Base-by-base conservation (phyloP, 2,113 vertebrate species). In the Hypomesus transpacificus region DNA sequence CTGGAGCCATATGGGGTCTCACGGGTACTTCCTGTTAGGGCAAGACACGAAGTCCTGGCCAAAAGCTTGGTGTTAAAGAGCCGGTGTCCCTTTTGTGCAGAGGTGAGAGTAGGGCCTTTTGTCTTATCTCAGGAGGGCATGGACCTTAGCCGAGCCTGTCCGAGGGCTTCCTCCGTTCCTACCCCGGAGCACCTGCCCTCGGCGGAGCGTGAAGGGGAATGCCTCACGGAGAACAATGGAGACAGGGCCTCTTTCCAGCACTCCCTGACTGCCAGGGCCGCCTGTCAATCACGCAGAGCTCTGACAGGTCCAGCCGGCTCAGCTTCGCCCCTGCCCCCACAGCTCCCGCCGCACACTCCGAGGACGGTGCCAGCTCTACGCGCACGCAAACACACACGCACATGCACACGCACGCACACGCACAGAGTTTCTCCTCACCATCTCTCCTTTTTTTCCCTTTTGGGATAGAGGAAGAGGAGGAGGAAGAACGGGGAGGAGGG, bases 101-200 rank as follows among this genome's bases (percentile, higher is more conserved):
- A 77, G 66, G 69, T 70, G 83, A 82, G 86, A 80, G 81, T 61
- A 70, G 70, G 59, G 64, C 89, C 89, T 89, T 90, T 92, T 91
- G 90, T 92, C 85, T 86, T 82, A 80, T 90, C 84, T 89, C 88
- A 89, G 81, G 85, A 75, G 87, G 90, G 84, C 87, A 90, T 86
- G 86, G 87, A 87, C 86, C 68, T 79, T 80, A 80, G 90, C 90
- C 91, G 89, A 90, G 87, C 86, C 84, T 82, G 82, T 88, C 80
- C 51, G 72, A 81, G 78, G 79, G 84, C 85, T 92, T 91, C 88
- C 90, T 88, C 86, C 89, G 91, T 91, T 92, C 89, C 91, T 90
- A 92, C 88, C 83, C 84, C 62, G 8, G 69, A 87, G 89, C 87
- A 91, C 89, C 89, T 91, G 89, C 84, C 82, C 81, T 87, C 85